Evolutionary conservation across 2,113 vertebrate genomes (phyloP).

Genomic region (Meleagris gallopavo): DNA sequence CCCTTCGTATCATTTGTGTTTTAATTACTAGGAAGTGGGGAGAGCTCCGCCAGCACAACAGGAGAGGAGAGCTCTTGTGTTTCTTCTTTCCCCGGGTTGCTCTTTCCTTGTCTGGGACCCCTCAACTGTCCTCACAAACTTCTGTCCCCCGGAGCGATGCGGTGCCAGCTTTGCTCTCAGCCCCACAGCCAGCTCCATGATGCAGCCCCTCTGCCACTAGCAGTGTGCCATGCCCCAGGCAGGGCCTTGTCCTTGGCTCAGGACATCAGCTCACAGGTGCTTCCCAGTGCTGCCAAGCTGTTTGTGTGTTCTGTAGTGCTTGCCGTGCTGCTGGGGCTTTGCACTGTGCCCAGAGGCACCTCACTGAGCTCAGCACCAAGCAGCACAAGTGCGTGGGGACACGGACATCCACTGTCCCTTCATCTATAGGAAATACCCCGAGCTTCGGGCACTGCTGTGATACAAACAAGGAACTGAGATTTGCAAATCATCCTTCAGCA

Average conservation of each 20-base stretch:
- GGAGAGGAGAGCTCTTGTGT: background rate
- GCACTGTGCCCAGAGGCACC: rapidly evolving
- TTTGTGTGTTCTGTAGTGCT: rapidly evolving
- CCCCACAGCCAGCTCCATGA: rapidly evolving
- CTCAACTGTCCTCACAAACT: background rate
- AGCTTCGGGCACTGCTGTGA: background rate
- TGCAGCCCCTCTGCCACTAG: background rate
- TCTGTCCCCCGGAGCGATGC: rapidly evolving
- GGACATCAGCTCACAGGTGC: background rate
- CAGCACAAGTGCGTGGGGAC: background rate
- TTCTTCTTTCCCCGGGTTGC: background rate
- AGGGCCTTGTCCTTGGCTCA: background rate
- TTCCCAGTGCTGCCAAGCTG: background rate
- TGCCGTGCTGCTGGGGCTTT: rapidly evolving
- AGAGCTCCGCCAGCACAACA: background rate
- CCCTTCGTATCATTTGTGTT: background rate
- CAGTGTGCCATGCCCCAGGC: background rate
- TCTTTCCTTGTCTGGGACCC: background rate
- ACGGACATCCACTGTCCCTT: rapidly evolving
- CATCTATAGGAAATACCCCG: background rate
- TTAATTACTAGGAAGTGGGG: conserved; percentile 28
- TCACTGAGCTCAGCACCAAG: rapidly evolving
- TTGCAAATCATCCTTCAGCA: conserved; percentile 14
- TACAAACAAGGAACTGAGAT: background rate
- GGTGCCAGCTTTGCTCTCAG: rapidly evolving